Evolutionary conservation across 2,888 invertebrate species (phyloP).

Genomic region (Himalopsyche japonica): DNA sequence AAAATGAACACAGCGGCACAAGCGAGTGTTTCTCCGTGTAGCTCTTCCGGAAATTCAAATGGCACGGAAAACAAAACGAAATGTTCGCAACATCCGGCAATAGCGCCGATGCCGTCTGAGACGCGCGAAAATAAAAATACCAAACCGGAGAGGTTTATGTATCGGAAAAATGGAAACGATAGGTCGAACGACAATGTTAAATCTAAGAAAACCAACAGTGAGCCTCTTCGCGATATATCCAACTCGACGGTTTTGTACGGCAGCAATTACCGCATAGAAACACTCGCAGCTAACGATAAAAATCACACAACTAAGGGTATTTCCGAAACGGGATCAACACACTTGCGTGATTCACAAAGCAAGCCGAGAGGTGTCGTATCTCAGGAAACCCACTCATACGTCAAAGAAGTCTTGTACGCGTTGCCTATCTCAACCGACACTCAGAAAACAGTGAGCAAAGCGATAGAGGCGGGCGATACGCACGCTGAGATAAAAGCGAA

Average conservation of each 20-base stretch:
- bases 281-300: not conserved
- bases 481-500: not conserved
- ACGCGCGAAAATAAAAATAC: constrained; percentile 26
- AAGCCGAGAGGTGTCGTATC: constrained; percentile 37
- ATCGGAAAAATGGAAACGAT: constrained; percentile 32
- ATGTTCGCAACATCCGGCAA: constrained; percentile 30
- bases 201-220: constrained; percentile 15
- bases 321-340: not conserved
- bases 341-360: not conserved
- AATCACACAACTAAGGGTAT: not conserved
- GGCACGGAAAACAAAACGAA: constrained; percentile 40
- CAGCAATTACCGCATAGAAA: not conserved
- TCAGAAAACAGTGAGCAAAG: not conserved
- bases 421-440: not conserved
- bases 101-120: constrained; percentile 14
- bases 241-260: not conserved
- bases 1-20: constrained; percentile 18
- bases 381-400: constrained; percentile 21
- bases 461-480: not conserved
- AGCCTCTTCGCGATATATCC: not conserved
- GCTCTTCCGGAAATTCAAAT: constrained; percentile 35
- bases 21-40: constrained; percentile 26
- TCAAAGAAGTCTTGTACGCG: not conserved
- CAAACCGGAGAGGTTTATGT: constrained; percentile 28
- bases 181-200: constrained; percentile 16